Conservation (phyloP, 64 coral and sea anemone species). For the Dendrophyllia cribrosa region DNA sequence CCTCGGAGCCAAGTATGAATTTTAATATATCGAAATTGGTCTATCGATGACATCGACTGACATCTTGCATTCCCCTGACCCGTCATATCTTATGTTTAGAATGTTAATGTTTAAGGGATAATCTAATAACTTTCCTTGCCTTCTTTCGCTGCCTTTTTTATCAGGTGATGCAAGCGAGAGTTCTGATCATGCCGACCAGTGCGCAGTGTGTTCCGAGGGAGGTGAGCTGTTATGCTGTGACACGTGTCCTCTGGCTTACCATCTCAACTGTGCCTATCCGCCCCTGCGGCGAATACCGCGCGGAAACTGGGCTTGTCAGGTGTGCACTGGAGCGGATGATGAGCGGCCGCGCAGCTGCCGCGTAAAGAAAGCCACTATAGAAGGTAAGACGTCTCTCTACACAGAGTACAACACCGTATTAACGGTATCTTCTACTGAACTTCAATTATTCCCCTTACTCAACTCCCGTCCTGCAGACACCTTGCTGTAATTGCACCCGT, state of each 20-base stretch:
- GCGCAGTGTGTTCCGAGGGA: constrained; percentile 84
- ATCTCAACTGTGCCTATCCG: constrained; percentile 91
- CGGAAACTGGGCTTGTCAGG: constrained; percentile 99
- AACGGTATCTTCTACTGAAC: too few species aligned
- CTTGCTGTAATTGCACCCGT: too few species aligned
- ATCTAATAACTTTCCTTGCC: background rate
- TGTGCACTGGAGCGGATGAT: constrained; percentile 94
- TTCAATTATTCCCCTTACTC: too few species aligned
- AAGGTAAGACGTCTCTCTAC: constrained; percentile 60
- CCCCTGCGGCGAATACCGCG: constrained; percentile 95
- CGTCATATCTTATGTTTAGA: too few species aligned
- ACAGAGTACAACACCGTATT: background rate
- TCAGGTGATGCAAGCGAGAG: constrained; percentile 62
- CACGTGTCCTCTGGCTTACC: constrained; percentile 93
- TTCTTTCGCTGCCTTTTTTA: background rate
- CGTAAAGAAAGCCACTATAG: constrained; percentile 91
- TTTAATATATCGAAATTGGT: too few species aligned
- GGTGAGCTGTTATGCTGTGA: constrained; percentile 98
- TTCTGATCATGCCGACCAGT: constrained; percentile 87
- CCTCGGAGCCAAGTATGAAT: too few species aligned
- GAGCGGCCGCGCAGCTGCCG: constrained; percentile 73
- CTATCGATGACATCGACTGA: too few species aligned
- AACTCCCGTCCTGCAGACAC: too few species aligned
- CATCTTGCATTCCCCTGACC: too few species aligned
- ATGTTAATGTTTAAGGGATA: too few species aligned